Evolutionary conservation across 2,888 invertebrate genomes (phyloP).

Genomic region (Yponomeuta cagnagella): DNA sequence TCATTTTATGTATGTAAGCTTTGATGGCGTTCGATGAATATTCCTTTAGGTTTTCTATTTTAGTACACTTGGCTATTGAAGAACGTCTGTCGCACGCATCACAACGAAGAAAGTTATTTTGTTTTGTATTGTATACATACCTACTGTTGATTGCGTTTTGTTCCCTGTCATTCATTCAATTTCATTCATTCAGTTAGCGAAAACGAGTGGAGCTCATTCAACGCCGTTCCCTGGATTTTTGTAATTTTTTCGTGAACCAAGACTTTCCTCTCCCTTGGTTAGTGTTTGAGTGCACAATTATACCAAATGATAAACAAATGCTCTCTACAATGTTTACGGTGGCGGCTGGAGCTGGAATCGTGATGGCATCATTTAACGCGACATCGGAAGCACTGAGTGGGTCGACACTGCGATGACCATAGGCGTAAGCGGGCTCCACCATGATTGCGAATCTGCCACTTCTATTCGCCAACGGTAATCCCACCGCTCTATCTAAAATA

Average conservation of each 20-base stretch:
- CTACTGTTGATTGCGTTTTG: background rate
- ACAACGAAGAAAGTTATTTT: background rate
- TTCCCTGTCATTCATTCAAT: conserved; percentile 6
- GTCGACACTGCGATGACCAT: conserved; percentile 62
- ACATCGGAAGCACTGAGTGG: conserved; percentile 60
- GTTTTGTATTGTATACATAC: background rate
- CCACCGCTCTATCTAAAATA: conserved; percentile 79
- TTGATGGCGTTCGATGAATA: no score
- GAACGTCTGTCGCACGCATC: background rate
- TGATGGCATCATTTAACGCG: conserved; percentile 45
- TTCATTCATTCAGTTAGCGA: conserved; percentile 24
- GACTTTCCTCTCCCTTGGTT: conserved; percentile 26
- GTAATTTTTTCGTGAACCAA: conserved; percentile 37
- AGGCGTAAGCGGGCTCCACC: conserved; percentile 48
- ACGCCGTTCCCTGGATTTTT: conserved; percentile 39
- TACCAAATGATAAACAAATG: conserved; percentile 37
- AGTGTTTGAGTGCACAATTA: conserved; percentile 21
- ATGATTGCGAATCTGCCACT: conserved; percentile 85
- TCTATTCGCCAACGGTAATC: conserved; percentile 82
- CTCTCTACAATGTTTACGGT: conserved; percentile 30
- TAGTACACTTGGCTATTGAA: no score
- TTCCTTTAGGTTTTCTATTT: no score
- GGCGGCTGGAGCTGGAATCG: conserved; percentile 47
- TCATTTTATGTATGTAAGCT: no score
- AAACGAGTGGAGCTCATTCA: conserved; percentile 27